Percentiles rank a stretch among this genome's conserved stretches.
Conservation (phyloP, 1,140 invertebrate species). For the Papilio xuthus region DNA sequence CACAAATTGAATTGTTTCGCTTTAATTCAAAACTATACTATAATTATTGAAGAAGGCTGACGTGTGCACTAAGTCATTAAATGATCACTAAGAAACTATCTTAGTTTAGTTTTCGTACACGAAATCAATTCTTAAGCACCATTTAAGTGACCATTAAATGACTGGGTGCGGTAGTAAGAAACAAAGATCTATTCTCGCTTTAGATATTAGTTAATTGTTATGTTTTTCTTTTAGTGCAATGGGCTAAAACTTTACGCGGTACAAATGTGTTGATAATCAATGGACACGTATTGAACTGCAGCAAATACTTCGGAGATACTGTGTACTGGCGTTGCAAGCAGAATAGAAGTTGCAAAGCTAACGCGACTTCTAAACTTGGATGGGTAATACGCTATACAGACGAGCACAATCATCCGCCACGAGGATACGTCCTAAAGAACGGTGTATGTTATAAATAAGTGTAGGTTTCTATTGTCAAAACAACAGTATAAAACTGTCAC, state of each 20-base stretch:
- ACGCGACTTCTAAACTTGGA: slow-evolving; percentile 39
- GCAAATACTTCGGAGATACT: slow-evolving; percentile 31
- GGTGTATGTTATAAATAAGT: slow-evolving; percentile 41
- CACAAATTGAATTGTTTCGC: background rate
- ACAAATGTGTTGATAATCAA: slow-evolving; percentile 41
- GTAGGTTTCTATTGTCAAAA: background rate
- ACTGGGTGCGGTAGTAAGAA: background rate
- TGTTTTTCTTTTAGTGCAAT: slow-evolving; percentile 43
- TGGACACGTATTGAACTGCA: slow-evolving; percentile 45
- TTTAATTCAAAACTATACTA: background rate
- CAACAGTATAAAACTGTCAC: background rate
- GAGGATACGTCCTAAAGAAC: slow-evolving; percentile 40
- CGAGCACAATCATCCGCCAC: slow-evolving; percentile 40
- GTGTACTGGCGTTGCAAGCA: slow-evolving; percentile 45
- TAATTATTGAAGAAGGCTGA: background rate
- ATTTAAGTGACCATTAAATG: background rate
- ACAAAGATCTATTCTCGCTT: background rate
- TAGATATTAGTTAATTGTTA: background rate
- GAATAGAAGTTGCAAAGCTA: slow-evolving; percentile 40
- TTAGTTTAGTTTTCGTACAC: background rate
- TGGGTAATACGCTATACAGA: slow-evolving; percentile 26
- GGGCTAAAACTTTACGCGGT: slow-evolving; percentile 38
- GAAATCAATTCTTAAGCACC: no score
- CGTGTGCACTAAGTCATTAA: background rate
- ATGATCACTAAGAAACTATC: background rate